A percentile compares a stretch with the other conserved stretches of the same genome.
Evolutionary conservation across 2,888 invertebrate species (phyloP).

Genomic region (Sminthurides aquaticus): DNA sequence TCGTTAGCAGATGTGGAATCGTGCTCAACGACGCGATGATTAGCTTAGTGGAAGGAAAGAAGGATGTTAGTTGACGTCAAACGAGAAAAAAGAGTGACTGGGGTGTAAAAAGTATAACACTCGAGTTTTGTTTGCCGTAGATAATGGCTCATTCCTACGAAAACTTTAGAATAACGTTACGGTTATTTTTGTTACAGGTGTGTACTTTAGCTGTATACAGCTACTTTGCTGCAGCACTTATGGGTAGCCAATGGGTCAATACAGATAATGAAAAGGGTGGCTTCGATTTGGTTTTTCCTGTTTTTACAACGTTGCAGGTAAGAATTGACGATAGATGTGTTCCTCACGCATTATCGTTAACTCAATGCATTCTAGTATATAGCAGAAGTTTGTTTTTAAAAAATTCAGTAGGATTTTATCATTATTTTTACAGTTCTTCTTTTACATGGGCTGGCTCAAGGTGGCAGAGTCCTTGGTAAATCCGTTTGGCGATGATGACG

Average conservation of each 20-base stretch:
- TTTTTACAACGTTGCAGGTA: slow-evolving; percentile 82
- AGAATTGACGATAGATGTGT: slow-evolving; percentile 49
- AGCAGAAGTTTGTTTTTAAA: neutral
- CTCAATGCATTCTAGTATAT: neutral
- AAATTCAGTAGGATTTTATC: neutral
- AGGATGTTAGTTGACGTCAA: too few relatives aligned
- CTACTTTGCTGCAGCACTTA: slow-evolving; percentile 77
- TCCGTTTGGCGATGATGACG: slow-evolving; percentile 85
- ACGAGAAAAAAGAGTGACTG: too few relatives aligned
- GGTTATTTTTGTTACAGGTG: slow-evolving; percentile 55
- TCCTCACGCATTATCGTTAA: neutral
- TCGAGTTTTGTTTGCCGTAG: too few relatives aligned
- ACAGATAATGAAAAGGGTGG: slow-evolving; percentile 42
- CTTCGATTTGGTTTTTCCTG: slow-evolving; percentile 80
- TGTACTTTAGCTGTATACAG: slow-evolving; percentile 88
- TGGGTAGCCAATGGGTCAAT: slow-evolving; percentile 82
- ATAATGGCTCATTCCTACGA: too few relatives aligned
- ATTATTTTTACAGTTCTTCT: slow-evolving; percentile 50
- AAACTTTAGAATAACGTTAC: too few relatives aligned
- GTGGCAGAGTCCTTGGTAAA: slow-evolving; percentile 83
- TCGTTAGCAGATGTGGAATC: too few relatives aligned
- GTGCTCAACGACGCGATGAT: too few relatives aligned
- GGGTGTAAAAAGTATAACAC: too few relatives aligned
- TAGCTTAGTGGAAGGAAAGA: too few relatives aligned
- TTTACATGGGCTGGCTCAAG: slow-evolving; percentile 74